Conservation (phyloP, 2,113 vertebrate species). For the Aphyosemion australe region DNA sequence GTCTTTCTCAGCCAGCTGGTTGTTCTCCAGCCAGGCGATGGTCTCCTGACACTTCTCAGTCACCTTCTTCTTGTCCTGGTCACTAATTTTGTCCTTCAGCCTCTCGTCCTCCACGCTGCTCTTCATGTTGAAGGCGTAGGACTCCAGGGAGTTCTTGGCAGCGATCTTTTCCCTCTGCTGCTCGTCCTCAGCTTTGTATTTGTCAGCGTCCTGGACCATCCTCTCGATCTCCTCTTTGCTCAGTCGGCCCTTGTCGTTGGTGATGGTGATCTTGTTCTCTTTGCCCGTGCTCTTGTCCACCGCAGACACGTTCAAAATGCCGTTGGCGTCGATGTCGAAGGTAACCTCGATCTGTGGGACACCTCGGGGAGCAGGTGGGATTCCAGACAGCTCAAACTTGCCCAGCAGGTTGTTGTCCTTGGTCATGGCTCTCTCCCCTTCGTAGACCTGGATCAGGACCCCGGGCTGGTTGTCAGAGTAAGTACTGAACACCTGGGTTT, state of each 20-base stretch:
- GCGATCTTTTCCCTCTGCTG: slow-evolving; percentile 47
- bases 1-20: slow-evolving; percentile 52
- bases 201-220: slow-evolving; percentile 60
- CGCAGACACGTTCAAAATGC: slow-evolving; percentile 61
- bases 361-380: slow-evolving; percentile 44
- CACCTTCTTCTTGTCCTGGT: slow-evolving; percentile 51
- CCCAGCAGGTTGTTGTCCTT: slow-evolving; percentile 33
- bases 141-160: slow-evolving; percentile 65
- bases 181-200: slow-evolving; percentile 52
- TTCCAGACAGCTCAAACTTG: slow-evolving; percentile 50
- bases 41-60: slow-evolving; percentile 48
- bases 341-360: slow-evolving; percentile 62
- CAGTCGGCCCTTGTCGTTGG: slow-evolving; percentile 60
- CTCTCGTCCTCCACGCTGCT: slow-evolving; percentile 49
- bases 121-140: slow-evolving; percentile 54
- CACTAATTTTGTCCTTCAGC: slow-evolving; percentile 31
- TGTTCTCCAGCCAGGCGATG: slow-evolving; percentile 57
- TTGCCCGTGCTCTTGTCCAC: slow-evolving; percentile 61
- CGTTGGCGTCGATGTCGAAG: slow-evolving; percentile 49
- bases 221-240: slow-evolving; percentile 63
- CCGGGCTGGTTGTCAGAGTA: slow-evolving; percentile 87
- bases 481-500: slow-evolving; percentile 85
- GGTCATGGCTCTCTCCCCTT: slow-evolving; percentile 41
- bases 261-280: slow-evolving; percentile 65
- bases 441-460: slow-evolving; percentile 61